Conservation (phyloP, 2,797 vertebrate genomes). For the Limnodromus scolopaceus region DNA sequence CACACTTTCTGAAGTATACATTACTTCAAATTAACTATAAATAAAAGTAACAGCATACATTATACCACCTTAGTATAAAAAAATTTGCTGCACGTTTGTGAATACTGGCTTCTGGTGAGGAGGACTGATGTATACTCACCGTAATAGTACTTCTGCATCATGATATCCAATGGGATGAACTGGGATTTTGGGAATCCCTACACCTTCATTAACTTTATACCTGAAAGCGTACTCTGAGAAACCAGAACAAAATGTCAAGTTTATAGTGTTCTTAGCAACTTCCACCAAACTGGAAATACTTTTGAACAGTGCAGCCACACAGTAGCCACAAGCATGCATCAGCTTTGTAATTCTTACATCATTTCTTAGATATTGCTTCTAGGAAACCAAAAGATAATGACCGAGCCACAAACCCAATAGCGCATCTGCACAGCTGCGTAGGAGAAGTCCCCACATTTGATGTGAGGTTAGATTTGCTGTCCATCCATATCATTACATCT, state of each 20-base stretch:
- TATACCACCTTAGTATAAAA: not conserved
- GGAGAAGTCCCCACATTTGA: not conserved
- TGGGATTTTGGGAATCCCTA: constrained; percentile 91
- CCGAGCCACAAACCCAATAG: not conserved
- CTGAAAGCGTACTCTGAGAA: constrained; percentile 90
- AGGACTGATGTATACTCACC: constrained; percentile 72
- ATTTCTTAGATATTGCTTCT: not conserved
- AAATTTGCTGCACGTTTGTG: not conserved
- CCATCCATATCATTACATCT: not conserved
- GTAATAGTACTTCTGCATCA: constrained; percentile 87
- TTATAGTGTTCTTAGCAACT: not conserved
- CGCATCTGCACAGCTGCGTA: not conserved
- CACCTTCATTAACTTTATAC: constrained; percentile 79
- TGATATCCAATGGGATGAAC: constrained; percentile 94
- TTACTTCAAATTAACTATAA: not conserved
- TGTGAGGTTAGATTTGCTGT: not conserved
- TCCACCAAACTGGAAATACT: not conserved
- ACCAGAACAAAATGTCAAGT: constrained; percentile 16
- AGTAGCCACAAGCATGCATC: not conserved
- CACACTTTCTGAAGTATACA: not conserved
- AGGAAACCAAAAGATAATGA: not conserved
- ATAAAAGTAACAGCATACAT: not conserved
- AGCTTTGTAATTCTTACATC: not conserved
- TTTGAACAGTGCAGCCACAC: not conserved
- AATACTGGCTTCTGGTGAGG: not conserved